Conservation (phyloP, 2,113 vertebrate species). For the Paradisaea rubra region DNA sequence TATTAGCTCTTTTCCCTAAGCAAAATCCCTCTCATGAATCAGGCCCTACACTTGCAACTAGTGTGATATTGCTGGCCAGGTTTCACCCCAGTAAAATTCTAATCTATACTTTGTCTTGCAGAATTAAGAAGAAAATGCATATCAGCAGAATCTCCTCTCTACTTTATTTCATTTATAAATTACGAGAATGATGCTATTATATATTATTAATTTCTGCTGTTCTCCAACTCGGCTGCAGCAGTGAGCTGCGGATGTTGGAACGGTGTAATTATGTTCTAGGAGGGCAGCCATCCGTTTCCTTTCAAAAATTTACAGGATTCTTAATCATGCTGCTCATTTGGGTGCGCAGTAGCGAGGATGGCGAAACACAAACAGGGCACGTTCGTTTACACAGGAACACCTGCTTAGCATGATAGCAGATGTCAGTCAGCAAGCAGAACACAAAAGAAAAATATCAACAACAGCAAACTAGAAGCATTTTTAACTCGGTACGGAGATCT, state of each 20-base stretch:
- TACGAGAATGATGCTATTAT: conserved; percentile 97
- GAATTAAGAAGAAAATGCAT: conserved; percentile 80
- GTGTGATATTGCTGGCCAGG: conserved; percentile 70
- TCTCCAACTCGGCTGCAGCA: conserved; percentile 84
- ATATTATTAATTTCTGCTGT: conserved; percentile 99
- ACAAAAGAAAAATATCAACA: conserved; percentile 81
- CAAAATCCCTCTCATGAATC: conserved; percentile 70
- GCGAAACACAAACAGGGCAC: conserved; percentile 97
- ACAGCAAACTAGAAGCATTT: conserved; percentile 71
- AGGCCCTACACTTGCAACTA: conserved; percentile 65
- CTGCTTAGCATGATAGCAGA: conserved; percentile 99
- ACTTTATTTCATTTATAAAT: conserved; percentile 99
- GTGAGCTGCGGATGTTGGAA: conserved; percentile 90
- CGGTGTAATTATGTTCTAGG: conserved; percentile 99
- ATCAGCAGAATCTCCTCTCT: conserved; percentile 89
- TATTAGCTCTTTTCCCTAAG: conserved; percentile 70
- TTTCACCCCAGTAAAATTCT: conserved; percentile 77
- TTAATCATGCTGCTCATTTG: conserved; percentile 99
- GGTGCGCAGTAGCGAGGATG: conserved; percentile 89
- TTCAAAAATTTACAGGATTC: conserved; percentile 99
- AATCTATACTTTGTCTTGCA: conserved; percentile 80
- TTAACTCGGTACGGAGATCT: conserved; percentile 20
- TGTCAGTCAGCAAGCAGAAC: conserved; percentile 95
- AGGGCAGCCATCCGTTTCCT: conserved; percentile 99
- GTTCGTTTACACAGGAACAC: conserved; percentile 98